Evolutionary conservation across 2,113 vertebrate genomes (phyloP).

Genomic region (Casuarius casuarius): DNA sequence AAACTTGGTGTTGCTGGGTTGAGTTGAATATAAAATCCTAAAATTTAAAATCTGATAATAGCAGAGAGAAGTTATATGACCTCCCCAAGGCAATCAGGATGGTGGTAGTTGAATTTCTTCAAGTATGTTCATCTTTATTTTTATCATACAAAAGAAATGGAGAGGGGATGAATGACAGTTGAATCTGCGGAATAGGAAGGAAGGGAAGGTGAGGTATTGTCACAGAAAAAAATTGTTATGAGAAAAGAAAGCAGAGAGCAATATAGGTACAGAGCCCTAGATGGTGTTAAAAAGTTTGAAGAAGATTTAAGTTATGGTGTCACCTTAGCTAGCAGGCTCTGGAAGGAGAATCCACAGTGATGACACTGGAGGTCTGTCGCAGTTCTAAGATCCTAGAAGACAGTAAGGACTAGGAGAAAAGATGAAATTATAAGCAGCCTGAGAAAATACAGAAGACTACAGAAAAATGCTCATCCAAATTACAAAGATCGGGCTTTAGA

Average conservation of each 20-base stretch:
- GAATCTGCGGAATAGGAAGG: background rate
- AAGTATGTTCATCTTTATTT: background rate
- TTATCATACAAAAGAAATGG: background rate
- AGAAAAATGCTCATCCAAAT: background rate
- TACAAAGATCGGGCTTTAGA: background rate
- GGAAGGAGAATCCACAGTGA: fast-evolving
- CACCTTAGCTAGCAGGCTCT: background rate
- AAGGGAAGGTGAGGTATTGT: background rate
- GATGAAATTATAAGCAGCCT: background rate
- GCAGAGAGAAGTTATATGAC: background rate
- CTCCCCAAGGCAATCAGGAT: background rate
- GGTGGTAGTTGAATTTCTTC: background rate
- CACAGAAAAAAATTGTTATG: background rate
- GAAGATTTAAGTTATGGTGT: background rate
- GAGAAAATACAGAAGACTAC: background rate
- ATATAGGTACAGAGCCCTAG: fast-evolving
- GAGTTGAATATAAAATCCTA: background rate
- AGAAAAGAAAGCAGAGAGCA: background rate
- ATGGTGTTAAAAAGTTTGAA: background rate
- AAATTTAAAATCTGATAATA: background rate
- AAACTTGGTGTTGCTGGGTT: background rate
- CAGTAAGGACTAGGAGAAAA: background rate
- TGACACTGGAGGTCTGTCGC: background rate
- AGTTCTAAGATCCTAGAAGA: background rate
- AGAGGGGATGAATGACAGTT: background rate